Conservation (phyloP, 2,113 vertebrate genomes). For the Lynx canadensis region DNA sequence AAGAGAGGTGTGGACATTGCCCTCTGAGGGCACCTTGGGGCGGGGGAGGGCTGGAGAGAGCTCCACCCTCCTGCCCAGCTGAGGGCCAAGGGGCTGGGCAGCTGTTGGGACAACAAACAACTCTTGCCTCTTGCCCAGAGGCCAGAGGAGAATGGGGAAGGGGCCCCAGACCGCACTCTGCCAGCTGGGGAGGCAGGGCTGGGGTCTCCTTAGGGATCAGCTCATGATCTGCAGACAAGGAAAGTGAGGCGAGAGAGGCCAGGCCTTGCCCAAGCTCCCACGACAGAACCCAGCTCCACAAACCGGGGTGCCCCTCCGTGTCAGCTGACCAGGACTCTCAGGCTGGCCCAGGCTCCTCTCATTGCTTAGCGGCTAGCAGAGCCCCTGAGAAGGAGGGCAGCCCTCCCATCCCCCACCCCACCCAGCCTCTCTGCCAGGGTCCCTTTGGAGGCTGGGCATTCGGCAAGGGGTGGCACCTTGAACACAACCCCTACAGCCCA, state of each 20-base stretch:
- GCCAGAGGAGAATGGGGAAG: neutral
- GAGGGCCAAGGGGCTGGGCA: neutral
- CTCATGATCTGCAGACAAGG: neutral
- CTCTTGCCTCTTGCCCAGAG: neutral
- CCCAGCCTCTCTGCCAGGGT: neutral
- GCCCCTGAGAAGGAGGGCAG: too few relatives aligned
- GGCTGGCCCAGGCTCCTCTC: neutral
- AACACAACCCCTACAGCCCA: neutral
- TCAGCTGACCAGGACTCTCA: neutral
- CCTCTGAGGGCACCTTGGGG: constrained; percentile 38
- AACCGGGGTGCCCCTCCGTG: fast-evolving
- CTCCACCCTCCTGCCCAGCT: neutral
- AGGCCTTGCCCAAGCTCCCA: neutral
- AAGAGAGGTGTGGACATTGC: too few relatives aligned
- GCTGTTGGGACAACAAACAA: constrained; percentile 72
- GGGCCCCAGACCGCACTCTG: neutral
- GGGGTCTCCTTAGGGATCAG: neutral
- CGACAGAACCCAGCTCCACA: neutral
- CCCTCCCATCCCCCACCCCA: neutral
- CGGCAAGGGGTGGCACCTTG: neutral
- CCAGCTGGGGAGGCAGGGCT: neutral
- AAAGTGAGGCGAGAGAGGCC: neutral
- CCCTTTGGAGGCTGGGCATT: neutral
- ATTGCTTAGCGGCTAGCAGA: neutral
- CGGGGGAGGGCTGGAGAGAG: too few relatives aligned